Evolutionary conservation across 1,140 invertebrate species (phyloP), one percentile per base, ranked within the genome.

Genomic region (Lethrus apterus): DNA sequence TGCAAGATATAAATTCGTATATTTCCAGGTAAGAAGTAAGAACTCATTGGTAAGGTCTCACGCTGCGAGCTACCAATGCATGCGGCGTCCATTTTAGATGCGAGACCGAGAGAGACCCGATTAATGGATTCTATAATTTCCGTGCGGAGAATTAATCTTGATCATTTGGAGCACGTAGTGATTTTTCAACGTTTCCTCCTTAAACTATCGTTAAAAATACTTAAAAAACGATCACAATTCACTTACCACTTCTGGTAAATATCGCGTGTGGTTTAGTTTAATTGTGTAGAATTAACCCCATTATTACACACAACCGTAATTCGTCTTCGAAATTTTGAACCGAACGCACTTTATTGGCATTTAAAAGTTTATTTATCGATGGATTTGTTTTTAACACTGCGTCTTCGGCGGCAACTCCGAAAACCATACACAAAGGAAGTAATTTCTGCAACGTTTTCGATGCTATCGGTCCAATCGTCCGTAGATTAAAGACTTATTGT

Each of bases 101-200:
- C 20, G 35, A 38, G n/a, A n/a, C n/a, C n/a, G n/a, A n/a, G n/a
- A n/a, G n/a, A 38, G 17, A 19, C 18, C 18, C 35, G 35, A 38
- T 38, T 38, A 38, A 38, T 38, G 35, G 35, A 38, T 38, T 38
- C 24, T 38, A 38, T 38, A 38, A 38, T 38, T 38, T 38, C 35
- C 35, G 20, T 21, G 24, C 19, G 19, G 35, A 23, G 35, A 38
- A 38, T 38, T 38, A 38, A 38, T 38, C 35, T 21, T 38, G 14
- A 21, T 19, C 35, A 21, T 38, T 38, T 23, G 35, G 4, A 21
- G n/a, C 24, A 7, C 19, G 18, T 21, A 17, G 35, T n/a, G 18
- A 38, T 38, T 38, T 38, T 21, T 38, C 35, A 2, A 11, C 35
- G 19, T 11, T 20, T 18, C 20, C 18, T 18, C 24, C 24, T 38